Conservation (phyloP, 2,888 invertebrate species). For the Bellardia bayeri region DNA sequence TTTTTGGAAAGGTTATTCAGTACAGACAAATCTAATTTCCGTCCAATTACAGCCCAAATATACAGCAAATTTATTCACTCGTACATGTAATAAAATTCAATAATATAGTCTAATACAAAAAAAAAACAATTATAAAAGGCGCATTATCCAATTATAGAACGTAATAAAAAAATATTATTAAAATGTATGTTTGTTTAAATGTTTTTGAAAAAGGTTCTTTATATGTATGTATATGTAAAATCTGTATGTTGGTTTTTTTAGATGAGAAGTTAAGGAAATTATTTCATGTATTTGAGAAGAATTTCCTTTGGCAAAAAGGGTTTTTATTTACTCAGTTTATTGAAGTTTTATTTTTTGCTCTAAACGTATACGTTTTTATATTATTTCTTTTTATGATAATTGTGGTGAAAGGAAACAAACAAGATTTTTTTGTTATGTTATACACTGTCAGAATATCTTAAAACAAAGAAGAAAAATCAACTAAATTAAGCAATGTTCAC, state of each 20-base stretch:
- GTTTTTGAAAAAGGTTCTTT: background rate
- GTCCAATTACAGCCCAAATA: background rate
- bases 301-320: constrained; percentile 11
- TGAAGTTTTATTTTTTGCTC: background rate
- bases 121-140: background rate
- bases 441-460: background rate
- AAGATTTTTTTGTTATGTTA: constrained; percentile 1
- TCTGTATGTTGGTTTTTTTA: background rate
- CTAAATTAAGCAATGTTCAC: too few species aligned
- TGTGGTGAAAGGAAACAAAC: background rate
- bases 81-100: background rate
- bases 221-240: background rate
- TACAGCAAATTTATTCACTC: background rate
- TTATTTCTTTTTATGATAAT: constrained; percentile 17
- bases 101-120: background rate
- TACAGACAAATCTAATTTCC: background rate
- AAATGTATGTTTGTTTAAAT: constrained; percentile 10
- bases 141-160: background rate
- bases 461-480: background rate
- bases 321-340: constrained; percentile 7
- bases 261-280: constrained; percentile 1
- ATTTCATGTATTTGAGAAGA: constrained; percentile 14
- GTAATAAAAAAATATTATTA: background rate
- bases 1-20: too few species aligned
- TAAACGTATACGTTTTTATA: background rate